These are phyloP conservation scores for Melanotaenia nigrans DNA, from an alignment of 2,797 vertebrate genomes.

Conservation along the genomic window DNA sequence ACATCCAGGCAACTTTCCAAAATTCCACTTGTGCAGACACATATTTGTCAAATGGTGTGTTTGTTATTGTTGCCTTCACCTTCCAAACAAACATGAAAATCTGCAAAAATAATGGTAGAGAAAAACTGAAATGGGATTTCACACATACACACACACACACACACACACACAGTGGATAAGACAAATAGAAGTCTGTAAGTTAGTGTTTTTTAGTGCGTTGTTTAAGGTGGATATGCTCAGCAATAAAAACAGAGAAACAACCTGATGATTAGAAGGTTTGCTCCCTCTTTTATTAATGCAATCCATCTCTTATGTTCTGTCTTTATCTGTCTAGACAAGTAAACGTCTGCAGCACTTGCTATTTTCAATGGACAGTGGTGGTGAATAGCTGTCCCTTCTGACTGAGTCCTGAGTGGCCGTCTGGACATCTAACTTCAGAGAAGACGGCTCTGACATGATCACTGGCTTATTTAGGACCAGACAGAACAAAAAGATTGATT, in stretches of 20 bases:
- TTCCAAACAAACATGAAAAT: conserved; percentile 50
- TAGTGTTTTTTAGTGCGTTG: conserved; percentile 5
- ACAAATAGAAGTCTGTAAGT: conserved; percentile 30
- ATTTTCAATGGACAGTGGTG: conserved; percentile 30
- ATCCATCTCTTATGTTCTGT: conserved; percentile 40
- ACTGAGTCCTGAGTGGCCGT: conserved; percentile 43
- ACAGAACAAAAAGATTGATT: conserved; percentile 34
- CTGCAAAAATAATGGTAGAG: conserved; percentile 37
- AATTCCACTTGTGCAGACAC: conserved; percentile 46
- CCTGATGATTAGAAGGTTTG: conserved; percentile 27
- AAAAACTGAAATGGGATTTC: conserved; percentile 36
- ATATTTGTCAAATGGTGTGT: conserved; percentile 62
- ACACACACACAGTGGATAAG: conserved; percentile 9
- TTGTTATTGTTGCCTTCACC: conserved; percentile 37
- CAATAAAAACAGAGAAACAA: conserved; percentile 27
- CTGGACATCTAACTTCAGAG: conserved; percentile 39
- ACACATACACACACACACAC: not conserved
- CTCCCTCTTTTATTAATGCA: conserved; percentile 26
- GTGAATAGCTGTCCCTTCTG: conserved; percentile 31
- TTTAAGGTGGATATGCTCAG: conserved; percentile 25
- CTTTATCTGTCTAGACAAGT: conserved; percentile 35
- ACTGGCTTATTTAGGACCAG: conserved; percentile 36
- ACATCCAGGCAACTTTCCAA: conserved; percentile 60
- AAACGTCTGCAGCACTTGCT: conserved; percentile 47
- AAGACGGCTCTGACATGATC: conserved; percentile 34